phyloP scores from a whole-genome alignment of 2,888 invertebrate species.

The Halocaridina rubra region DNA sequence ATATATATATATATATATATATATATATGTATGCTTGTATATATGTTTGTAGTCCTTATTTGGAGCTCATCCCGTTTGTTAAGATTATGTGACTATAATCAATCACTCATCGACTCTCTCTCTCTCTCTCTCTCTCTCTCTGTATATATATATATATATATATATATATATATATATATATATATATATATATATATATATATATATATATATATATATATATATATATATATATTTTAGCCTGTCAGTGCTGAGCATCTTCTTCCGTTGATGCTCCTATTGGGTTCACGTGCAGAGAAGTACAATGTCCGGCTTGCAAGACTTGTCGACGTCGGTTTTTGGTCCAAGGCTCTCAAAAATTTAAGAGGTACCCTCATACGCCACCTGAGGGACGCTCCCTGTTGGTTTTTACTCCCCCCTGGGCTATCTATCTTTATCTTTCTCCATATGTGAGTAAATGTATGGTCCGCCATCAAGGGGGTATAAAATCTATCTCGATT shows the following conservation, averaged over 20 bases:
- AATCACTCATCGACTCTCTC: background rate
- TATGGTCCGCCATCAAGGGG: background rate
- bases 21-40: no score
- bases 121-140: background rate
- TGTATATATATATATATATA: background rate
- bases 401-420: background rate
- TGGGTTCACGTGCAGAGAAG: no score
- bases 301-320: no score
- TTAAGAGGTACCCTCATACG: no score
- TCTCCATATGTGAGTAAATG: background rate
- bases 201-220: background rate
- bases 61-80: no score
- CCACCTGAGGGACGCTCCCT: no score
- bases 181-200: background rate
- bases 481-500: background rate
- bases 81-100: background rate
- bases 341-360: no score
- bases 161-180: background rate
- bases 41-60: no score
- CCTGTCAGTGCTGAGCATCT: no score
- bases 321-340: no score
- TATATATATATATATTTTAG: background rate
- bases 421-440: background rate
- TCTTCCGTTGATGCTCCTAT: no score
- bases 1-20: no score